Evolutionary conservation across 2,888 invertebrate genomes (phyloP), one percentile per base, ranked within the genome.

Genomic region (Linyphia triangularis): DNA sequence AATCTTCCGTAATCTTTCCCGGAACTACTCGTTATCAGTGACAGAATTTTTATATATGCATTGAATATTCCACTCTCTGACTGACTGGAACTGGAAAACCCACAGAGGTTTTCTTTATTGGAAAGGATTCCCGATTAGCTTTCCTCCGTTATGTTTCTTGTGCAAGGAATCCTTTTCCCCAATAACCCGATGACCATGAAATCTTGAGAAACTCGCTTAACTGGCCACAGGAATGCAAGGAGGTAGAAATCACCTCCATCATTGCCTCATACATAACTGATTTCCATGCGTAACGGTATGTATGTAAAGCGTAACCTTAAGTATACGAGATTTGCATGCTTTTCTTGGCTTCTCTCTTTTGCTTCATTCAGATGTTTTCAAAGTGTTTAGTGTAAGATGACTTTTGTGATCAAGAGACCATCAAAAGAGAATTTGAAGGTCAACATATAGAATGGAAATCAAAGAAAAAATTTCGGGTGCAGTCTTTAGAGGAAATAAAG

Each of bases 131-230:
- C 9, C 16, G 6, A 28, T 51, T 51, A 51, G 51, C 16, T 13
- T 51, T 16, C n/a, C n/a, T 51, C 2, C n/a, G n/a, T 51, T 51
- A 72, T 2, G n/a, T 33, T 22, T 19, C 30, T 22, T 24, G 4
- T 57, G 10, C 33, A 43, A 24, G 10, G 22, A 59, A 24, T 33
- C 19, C 13, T 73, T 59, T 59, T 28, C 59, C 19, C n/a, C 26
- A 5, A 37, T 40, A 67, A 79, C 13, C 26, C 43, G 67, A 30
- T 43, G 65, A 67, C 79, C 79, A 67, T 79, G 79, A 79, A 79
- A 67, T 22, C 65, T 22, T 19, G 65, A 28, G 61, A 79, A 79
- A 79, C 79, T 30, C 59, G 79, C 28, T 51, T 79, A 43, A 30
- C 79, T 3, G 79, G 79, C 51, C 19, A 9, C 24, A 33, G 30